Conservation (phyloP, 2,113 vertebrate genomes). For the Mobula hypostoma region DNA sequence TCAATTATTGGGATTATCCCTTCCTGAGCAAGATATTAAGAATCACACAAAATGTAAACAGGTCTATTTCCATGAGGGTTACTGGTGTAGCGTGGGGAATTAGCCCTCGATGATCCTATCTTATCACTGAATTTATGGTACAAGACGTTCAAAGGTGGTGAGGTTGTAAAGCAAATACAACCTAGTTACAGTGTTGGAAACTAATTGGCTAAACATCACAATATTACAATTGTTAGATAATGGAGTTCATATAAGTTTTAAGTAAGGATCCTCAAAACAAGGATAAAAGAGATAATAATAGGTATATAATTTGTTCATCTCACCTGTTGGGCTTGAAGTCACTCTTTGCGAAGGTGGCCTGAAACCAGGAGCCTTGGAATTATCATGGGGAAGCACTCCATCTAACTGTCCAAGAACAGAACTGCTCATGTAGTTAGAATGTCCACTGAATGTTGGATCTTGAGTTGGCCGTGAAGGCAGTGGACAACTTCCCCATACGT, state of each 20-base stretch:
- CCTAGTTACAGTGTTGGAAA: background rate
- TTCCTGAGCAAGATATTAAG: background rate
- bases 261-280: background rate
- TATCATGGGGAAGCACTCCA: conserved; percentile 78
- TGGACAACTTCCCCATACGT: conserved; percentile 87
- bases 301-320: conserved; percentile 40
- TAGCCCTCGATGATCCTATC: background rate
- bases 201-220: background rate
- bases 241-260: background rate
- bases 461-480: conserved; percentile 76
- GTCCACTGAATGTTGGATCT: conserved; percentile 80
- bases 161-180: background rate
- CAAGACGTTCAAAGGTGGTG: background rate
- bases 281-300: background rate
- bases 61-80: background rate
- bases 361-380: conserved; percentile 92
- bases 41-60: background rate
- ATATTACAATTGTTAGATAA: background rate
- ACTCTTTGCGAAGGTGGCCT: conserved; percentile 82
- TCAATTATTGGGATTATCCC: background rate
- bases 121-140: background rate
- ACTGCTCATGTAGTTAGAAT: conserved; percentile 74
- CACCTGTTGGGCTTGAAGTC: conserved; percentile 86
- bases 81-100: background rate
- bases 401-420: conserved; percentile 83